Percentiles rank a stretch among this genome's conserved stretches.
phyloP scores from a whole-genome alignment of 1,140 invertebrate species.

The Parapsyche elsis region DNA sequence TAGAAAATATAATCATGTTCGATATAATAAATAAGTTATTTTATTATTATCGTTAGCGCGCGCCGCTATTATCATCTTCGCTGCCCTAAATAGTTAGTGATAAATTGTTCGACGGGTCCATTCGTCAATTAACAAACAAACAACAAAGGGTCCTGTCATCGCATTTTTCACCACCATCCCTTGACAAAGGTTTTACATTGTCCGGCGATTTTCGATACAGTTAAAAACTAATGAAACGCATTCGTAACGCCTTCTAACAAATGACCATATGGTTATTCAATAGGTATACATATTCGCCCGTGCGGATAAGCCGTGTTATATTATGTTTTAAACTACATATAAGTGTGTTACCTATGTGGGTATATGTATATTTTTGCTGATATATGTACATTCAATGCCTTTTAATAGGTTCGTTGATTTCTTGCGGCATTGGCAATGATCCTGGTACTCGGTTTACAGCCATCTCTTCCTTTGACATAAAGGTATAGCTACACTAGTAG shows the following conservation, averaged over 20 bases:
- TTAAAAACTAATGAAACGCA: conserved; percentile 48
- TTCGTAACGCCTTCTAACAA: conserved; percentile 43
- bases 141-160: conserved; percentile 29
- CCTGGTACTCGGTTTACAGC: background rate
- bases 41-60: no score
- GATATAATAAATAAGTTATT: no score
- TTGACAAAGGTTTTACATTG: conserved; percentile 25
- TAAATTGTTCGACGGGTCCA: conserved; percentile 38
- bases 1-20: no score
- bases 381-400: background rate
- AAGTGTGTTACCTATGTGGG: no score
- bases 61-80: no score
- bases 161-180: conserved; percentile 2
- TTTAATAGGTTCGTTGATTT: conserved; percentile 40
- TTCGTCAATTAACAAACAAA: conserved; percentile 34
- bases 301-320: no score
- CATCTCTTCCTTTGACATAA: background rate
- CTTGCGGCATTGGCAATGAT: conserved; percentile 36
- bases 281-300: background rate
- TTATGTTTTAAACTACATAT: no score
- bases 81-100: background rate
- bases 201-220: conserved; percentile 37
- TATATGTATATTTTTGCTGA: no score
- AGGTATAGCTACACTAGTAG: background rate
- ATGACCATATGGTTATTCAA: conserved; percentile 44